These are phyloP conservation scores for Apis laboriosa DNA, from an alignment of 1,140 invertebrate genomes.

Conservation along the genomic window DNA sequence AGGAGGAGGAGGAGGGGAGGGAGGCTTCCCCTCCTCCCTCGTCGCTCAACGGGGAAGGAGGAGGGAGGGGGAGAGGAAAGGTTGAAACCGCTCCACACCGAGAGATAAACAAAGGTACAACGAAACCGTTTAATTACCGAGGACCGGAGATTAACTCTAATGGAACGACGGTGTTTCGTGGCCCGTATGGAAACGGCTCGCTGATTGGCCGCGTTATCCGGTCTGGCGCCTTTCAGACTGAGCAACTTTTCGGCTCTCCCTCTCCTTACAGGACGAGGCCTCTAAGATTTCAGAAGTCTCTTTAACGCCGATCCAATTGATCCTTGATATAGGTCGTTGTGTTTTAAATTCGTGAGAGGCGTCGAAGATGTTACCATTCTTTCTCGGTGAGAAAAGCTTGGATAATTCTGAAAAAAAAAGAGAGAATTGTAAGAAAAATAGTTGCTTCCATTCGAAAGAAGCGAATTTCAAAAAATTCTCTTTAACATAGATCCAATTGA, in stretches of 20 bases:
- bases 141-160: conserved; percentile 72
- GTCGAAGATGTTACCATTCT: too few species aligned
- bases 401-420: too few species aligned
- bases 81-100: conserved; percentile 29
- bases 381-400: too few species aligned
- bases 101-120: conserved; percentile 70
- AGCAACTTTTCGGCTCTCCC: conserved; percentile 57
- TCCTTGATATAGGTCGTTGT: too few species aligned
- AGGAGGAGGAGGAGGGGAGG: not conserved
- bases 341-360: not conserved
- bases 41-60: not conserved
- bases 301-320: not conserved
- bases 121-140: conserved; percentile 75
- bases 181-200: conserved; percentile 32
- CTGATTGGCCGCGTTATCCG: conserved; percentile 65
- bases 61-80: not conserved
- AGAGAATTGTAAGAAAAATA: too few species aligned
- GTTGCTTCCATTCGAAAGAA: too few species aligned
- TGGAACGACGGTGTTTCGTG: conserved; percentile 73
- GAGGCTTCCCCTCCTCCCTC: not conserved
- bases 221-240: conserved; percentile 68
- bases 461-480: too few species aligned
- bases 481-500: too few species aligned
- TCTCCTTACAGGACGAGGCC: not conserved
- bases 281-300: not conserved